Evolutionary conservation across 2,888 invertebrate genomes (phyloP), one percentile per base, ranked within the genome.

Genomic region (Stomorhina lunata): DNA sequence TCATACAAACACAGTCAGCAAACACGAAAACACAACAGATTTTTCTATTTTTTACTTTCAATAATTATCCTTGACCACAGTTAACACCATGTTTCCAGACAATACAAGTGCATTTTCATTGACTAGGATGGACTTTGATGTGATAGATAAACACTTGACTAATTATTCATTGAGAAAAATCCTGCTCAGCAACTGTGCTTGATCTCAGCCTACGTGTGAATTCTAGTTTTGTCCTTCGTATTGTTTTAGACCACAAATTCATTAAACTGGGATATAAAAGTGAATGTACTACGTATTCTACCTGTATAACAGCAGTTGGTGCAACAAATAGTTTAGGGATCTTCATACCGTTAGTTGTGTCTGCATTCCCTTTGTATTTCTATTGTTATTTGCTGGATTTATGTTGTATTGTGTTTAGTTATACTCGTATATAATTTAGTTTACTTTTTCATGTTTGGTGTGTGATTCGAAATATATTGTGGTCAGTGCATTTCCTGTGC

Each of bases 21-120:
- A 61, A 9, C 2, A 50, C n/a, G 29, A 57, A 43, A 12, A 71
- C n/a, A 25, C 3, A 75, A 66, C 34, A 59, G 29, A 48, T 15
- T 29, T 34, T 29, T 43, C 15, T 25, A 43, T 29, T 32, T 29
- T 5, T 20, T n/a, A n/a, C 17, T 4, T 29, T 57, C 48, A 37
- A 37, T 43, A 45, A 59, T 48, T 61, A 72, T 75, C 61, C 68
- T 80, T 80, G 80, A 75, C 80, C 80, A 71, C 69, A 57, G 10
- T 57, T 76, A 53, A 68, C 50, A 75, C 68, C 63, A 65, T 57
- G 9, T 10, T 53, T 48, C n/a, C 1, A 17, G 40, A 40, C 77
- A 40, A 22, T 9, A 48, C 76, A 76, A 50, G 69, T 76, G 80
- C 10, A 75, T 48, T n/a, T n/a, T 55, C 4, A 25, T 15, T n/a